Evolutionary conservation across 2,888 invertebrate genomes (phyloP), one percentile per base, ranked within the genome.

Genomic region (Pristionchus exspectatus): DNA sequence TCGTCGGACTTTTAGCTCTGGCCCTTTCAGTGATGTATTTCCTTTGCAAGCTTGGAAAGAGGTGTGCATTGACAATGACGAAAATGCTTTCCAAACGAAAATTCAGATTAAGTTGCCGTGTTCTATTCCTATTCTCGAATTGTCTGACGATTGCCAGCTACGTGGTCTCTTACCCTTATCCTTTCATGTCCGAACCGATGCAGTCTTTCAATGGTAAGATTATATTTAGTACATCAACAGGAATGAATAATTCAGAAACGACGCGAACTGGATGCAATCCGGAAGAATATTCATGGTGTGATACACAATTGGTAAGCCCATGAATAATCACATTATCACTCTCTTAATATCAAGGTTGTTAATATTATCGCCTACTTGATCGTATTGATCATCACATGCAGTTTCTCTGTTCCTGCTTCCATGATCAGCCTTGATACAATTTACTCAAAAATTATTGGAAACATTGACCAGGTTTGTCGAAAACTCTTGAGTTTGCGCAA

Each of bases 351-450:
- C 14, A 21, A 77, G 77, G 50, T 77, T n/a, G 54, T 54, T 14
- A 50, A 50, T 83, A 54, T 83, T 18, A 89, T 91, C 27, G 87
- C 88, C 72, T 90, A 91, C 72, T 88, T 90, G 69, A 90, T 90
- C 66, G 54, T 90, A 14, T 0, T 90, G 24, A 56, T 90, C 24
- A 18, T 92, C 4, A 30, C 90, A 24, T 27, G 50, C 30, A 66
- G 63, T 5, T 59, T 85, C 18, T 85, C 54, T 1, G 63, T 91
- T 56, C 92, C 92, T 5, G 72, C 91, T 54, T 88, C 91, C 69
- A 90, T 90, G 77, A 90, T 90, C 18, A 89, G 91, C 27, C 89
- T 92, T 0, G 92, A 92, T 50, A 91, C 92, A 12, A 90, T 92
- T 14, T 91, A 83, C 90, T 91, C 14, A 12, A 74, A 74, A 33